A percentile compares a stretch with the other conserved stretches of the same genome.
Evolutionary conservation across 2,888 invertebrate genomes (phyloP).

Genomic region (Cephus pygmeus): DNA sequence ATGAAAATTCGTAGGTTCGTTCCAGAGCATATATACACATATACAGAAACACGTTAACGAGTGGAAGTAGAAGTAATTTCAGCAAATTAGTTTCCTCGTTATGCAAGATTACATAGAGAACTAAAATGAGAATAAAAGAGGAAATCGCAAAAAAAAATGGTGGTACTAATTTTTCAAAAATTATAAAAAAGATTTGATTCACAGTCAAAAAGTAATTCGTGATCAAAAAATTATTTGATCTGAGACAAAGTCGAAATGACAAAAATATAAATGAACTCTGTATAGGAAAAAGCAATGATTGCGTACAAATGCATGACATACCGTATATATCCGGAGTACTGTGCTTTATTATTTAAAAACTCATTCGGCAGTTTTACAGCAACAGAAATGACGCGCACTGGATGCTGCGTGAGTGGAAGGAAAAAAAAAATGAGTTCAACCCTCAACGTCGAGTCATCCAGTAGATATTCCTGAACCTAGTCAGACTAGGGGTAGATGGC

Average conservation of each 20-base stretch:
- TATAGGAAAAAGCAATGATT: background rate
- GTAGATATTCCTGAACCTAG: background rate
- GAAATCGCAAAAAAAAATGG: too few relatives aligned
- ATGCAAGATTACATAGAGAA: too few relatives aligned
- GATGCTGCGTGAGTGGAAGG: background rate
- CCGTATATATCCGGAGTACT: background rate
- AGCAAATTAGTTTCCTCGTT: too few relatives aligned
- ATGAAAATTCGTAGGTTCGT: background rate
- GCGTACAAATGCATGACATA: background rate
- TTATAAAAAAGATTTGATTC: too few relatives aligned
- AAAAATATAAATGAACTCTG: background rate
- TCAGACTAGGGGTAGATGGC: background rate
- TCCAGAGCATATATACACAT: too few relatives aligned
- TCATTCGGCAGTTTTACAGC: slow-evolving; percentile 1
- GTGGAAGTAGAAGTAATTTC: background rate
- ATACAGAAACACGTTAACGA: too few relatives aligned
- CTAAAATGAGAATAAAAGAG: too few relatives aligned
- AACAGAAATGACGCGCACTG: background rate
- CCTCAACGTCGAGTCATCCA: background rate
- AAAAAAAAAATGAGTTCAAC: background rate
- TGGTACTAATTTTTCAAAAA: too few relatives aligned
- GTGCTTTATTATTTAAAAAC: background rate
- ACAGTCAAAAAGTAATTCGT: background rate
- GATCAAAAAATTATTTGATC: background rate
- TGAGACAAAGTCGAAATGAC: background rate